Percentiles rank a stretch among this genome's conserved stretches.
These are phyloP conservation scores for Microtus montanus DNA, from an alignment of 2,113 vertebrate genomes.

Conservation along the genomic window DNA sequence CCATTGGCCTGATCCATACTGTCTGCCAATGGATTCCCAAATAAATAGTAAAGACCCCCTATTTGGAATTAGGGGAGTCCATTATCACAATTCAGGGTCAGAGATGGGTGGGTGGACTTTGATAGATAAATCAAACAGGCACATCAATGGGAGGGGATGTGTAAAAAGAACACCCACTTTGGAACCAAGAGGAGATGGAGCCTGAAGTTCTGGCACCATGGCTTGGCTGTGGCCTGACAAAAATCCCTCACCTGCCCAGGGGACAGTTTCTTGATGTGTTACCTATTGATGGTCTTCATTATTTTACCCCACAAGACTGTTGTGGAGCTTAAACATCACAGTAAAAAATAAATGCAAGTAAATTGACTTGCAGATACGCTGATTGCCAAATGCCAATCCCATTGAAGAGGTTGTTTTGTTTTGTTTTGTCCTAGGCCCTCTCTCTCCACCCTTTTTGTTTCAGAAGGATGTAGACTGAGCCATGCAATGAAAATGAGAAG, in stretches of 20 bases:
- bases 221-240: background rate
- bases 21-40: background rate
- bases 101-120: background rate
- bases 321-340: background rate
- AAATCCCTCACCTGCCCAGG: background rate
- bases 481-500: background rate
- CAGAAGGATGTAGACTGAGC: background rate
- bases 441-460: background rate
- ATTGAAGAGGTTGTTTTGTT: background rate
- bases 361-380: background rate
- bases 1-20: background rate
- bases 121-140: background rate
- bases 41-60: background rate
- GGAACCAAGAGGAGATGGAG: background rate
- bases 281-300: background rate
- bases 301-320: background rate
- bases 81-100: background rate
- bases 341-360: accelerated
- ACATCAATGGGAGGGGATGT: background rate
- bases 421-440: background rate
- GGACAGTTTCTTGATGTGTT: background rate
- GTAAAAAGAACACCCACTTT: background rate
- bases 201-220: background rate
- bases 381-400: background rate
- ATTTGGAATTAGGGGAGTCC: background rate